Evolutionary conservation across 2,888 invertebrate genomes (phyloP).

Genomic region (Melipona bicolor): DNA sequence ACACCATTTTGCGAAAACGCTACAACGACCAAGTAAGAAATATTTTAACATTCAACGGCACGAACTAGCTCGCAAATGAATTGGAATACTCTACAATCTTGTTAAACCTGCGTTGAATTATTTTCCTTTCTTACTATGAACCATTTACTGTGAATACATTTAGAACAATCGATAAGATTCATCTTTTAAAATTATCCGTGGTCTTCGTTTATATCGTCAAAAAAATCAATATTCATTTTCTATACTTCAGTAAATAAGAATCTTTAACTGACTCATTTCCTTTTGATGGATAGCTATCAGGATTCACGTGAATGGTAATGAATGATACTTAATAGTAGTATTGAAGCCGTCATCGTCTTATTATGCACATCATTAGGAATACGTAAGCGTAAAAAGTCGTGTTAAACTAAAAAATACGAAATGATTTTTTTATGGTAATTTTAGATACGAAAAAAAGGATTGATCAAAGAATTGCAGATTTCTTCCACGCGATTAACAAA

Average conservation of each 20-base stretch:
- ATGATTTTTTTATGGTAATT: not conserved
- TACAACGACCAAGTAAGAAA: constrained; percentile 30
- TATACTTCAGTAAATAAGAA: not conserved
- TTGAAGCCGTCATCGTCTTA: not conserved
- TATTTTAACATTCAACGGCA: constrained; percentile 16
- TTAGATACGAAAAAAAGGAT: not conserved
- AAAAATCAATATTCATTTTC: not conserved
- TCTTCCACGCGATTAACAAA: not conserved
- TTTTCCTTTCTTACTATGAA: not conserved
- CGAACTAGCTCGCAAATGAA: constrained; percentile 13
- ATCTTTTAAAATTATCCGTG: not conserved
- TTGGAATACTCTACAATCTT: constrained; percentile 3
- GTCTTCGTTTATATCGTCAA: not conserved
- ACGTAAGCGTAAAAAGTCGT: not conserved
- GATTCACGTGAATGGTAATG: not conserved
- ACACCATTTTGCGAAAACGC: constrained; percentile 22
- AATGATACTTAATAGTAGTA: constrained; percentile 2
- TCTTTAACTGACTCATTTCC: not conserved
- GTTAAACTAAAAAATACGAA: not conserved
- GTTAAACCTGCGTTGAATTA: not conserved
- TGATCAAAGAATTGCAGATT: not conserved
- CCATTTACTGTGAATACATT: not conserved
- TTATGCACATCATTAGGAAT: not conserved
- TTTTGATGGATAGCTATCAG: not conserved
- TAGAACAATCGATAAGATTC: not conserved